Conservation (phyloP, 2,797 vertebrate species). For the Phrynocephalus forsythii region DNA sequence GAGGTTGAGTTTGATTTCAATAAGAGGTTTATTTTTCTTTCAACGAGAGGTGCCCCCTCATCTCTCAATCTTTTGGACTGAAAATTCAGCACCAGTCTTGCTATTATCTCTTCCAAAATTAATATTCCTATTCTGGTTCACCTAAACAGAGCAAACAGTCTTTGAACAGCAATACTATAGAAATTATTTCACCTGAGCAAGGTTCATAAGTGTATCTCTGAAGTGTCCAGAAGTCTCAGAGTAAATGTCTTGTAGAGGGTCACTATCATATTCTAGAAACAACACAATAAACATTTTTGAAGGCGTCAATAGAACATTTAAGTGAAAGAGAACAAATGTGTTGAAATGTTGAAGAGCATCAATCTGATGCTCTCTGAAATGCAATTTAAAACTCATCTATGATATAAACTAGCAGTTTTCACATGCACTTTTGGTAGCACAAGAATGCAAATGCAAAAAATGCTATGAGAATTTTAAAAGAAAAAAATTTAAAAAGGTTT, state of each 20-base stretch:
- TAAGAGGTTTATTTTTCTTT: background rate
- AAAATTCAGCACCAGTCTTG: slow-evolving; percentile 18
- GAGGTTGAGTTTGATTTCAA: background rate
- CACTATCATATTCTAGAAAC: slow-evolving; percentile 76
- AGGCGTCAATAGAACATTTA: background rate
- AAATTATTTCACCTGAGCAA: slow-evolving; percentile 79
- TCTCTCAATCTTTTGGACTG: slow-evolving; percentile 21
- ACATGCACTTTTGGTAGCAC: no score
- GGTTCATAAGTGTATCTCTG: slow-evolving; percentile 81
- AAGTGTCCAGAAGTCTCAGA: slow-evolving; percentile 84
- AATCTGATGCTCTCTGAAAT: no score
- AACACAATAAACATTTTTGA: slow-evolving; percentile 40
- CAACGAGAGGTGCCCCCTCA: background rate
- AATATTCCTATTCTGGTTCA: background rate
- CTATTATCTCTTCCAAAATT: background rate
- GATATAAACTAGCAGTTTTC: no score
- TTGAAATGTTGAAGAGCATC: no score
- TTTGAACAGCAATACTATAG: background rate
- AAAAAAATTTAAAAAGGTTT: background rate
- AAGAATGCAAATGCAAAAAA: no score
- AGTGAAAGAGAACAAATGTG: no score
- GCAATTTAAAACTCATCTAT: no score
- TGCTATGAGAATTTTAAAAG: background rate
- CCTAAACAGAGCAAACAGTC: slow-evolving; percentile 23
- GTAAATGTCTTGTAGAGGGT: slow-evolving; percentile 81